These are phyloP conservation scores for Drosophila multiciliata DNA, from an alignment of 2,888 invertebrate genomes.

Conservation along the genomic window DNA sequence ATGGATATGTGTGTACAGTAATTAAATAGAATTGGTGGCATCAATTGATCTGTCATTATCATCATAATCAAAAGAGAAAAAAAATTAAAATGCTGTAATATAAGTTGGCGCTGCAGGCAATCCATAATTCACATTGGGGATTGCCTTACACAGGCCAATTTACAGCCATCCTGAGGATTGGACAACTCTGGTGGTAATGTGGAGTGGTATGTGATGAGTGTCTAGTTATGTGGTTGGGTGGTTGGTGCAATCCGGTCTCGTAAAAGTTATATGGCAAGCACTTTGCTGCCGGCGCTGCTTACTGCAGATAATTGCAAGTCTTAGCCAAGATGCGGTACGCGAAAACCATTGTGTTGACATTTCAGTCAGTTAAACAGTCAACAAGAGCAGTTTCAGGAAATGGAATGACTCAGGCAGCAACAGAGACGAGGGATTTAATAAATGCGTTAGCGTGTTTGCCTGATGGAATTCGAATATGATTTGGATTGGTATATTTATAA, in stretches of 20 bases:
- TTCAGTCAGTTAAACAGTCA: slow-evolving; percentile 34
- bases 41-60: slow-evolving; percentile 4
- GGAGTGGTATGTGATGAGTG: neutral
- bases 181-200: slow-evolving; percentile 1
- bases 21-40: neutral
- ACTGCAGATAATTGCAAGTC: slow-evolving; percentile 75
- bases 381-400: neutral
- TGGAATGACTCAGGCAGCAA: neutral
- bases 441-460: slow-evolving; percentile 67
- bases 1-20: neutral
- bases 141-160: slow-evolving; percentile 40
- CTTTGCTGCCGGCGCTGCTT: slow-evolving; percentile 58
- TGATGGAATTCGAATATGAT: slow-evolving; percentile 44
- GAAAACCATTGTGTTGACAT: slow-evolving; percentile 65
- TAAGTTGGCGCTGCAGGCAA: slow-evolving; percentile 21
- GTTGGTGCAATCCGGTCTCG: slow-evolving; percentile 39
- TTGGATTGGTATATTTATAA: slow-evolving; percentile 21
- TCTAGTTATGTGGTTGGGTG: neutral
- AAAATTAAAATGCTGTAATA: slow-evolving; percentile 2
- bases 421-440: slow-evolving; percentile 42
- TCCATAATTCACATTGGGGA: neutral
- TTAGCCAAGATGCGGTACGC: slow-evolving; percentile 32
- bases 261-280: slow-evolving; percentile 67
- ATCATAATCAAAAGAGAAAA: neutral
- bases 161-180: slow-evolving; percentile 30